Base-by-base conservation (phyloP, 35 echinoderm and acorn worm species). In the Anneissia japonica region DNA sequence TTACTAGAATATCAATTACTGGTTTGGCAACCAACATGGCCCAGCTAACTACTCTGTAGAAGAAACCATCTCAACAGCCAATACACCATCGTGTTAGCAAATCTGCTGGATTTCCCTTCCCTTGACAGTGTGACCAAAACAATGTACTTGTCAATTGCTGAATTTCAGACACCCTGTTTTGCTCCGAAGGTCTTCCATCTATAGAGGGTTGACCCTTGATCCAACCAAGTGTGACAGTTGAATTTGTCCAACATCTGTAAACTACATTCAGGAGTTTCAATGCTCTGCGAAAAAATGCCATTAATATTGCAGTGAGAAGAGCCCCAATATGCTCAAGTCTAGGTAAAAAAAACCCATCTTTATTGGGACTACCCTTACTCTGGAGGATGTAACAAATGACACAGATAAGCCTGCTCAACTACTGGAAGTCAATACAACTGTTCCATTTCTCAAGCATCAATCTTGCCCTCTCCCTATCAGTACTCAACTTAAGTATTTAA, bases 151-250 rank as follows among this genome's bases (percentile, higher is more conserved):
- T 86, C 28, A 36, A 38, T 38, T 86, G 14, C 64, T 86, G 28
- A 36, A 86, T 86, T 43, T 76, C 84, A 16, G 0, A 16, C 29
- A 86, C 73, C 23, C 6, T 35, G n/a, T n/a, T 86, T 86, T n/a
- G 84, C 84, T n/a, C 74, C 84, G 31, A 86, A 86, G 36, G 82
- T 11, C 72, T 84, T 84, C 23, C 28, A 84, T 36, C 5, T n/a
- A n/a, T 46, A 38, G 36, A 16, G 26, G 36, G 43, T 30, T 74
- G 34, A 76, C 34, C 39, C 33, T 32, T 86, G 26, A 75, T 86
- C 72, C 84, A 76, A 6, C 0, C 0, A 0, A 86, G 72, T 14
- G 36, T 35, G 30, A 36, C 36, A 2, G 72, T 86, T n/a, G 32
- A 36, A 75, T 86, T 74, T 75, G 0, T 36, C 72, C 84, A 86